Evolutionary conservation across 1,140 invertebrate species (phyloP).

Genomic region (Scaptomyza pallida): DNA sequence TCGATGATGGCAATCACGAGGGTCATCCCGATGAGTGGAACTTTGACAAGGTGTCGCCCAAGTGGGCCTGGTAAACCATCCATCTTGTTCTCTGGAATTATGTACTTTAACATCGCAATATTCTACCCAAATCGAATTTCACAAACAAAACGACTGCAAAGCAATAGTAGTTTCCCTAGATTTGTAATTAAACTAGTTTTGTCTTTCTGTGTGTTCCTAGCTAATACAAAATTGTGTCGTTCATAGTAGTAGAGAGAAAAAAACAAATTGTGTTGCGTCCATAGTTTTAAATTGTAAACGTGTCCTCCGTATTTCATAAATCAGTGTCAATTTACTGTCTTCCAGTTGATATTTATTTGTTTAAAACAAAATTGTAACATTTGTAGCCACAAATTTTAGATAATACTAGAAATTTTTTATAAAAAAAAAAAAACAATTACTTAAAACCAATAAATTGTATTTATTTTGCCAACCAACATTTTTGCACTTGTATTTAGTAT

Average conservation of each 20-base stretch:
- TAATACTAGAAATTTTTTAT: conserved; percentile 55
- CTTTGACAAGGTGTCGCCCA: conserved; percentile 86
- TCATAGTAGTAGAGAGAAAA: conserved; percentile 7
- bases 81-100: conserved; percentile 2
- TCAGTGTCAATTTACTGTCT: conserved; percentile 60
- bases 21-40: conserved; percentile 92
- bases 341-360: conserved; percentile 46
- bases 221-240: conserved; percentile 47
- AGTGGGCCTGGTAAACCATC: conserved; percentile 85
- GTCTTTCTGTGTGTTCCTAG: conserved; percentile 62
- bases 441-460: conserved; percentile 17
- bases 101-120: conserved; percentile 10
- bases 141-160: conserved; percentile 25
- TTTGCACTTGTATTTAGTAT: not conserved
- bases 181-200: conserved; percentile 25
- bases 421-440: conserved; percentile 30
- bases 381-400: conserved; percentile 57
- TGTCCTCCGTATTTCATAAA: conserved; percentile 20
- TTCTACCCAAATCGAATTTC: conserved; percentile 39
- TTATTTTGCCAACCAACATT: not conserved
- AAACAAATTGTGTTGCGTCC: conserved; percentile 56
- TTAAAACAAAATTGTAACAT: conserved; percentile 46
- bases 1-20: conserved; percentile 85
- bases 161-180: conserved; percentile 45
- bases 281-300: conserved; percentile 57